A percentile compares a stretch with the other conserved stretches of the same genome.
Evolutionary conservation across 2,113 vertebrate genomes (phyloP).

Genomic region (Colistium nudipinnis): DNA sequence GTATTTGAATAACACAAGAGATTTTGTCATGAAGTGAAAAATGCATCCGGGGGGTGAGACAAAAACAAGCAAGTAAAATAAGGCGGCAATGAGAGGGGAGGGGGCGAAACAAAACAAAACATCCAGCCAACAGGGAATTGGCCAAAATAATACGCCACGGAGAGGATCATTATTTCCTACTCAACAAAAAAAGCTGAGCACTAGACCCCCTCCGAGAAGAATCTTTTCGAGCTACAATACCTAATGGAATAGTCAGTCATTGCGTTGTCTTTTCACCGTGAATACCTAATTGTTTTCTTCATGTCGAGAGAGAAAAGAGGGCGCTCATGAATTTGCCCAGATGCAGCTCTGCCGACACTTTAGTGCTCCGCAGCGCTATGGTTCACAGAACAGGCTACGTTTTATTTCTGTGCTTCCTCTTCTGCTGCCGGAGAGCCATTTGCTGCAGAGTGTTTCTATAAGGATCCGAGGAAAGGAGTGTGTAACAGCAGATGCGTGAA

Average conservation of each 20-base stretch:
- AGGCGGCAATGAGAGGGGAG: slow-evolving; percentile 1
- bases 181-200: slow-evolving; percentile 7
- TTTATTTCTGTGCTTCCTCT: slow-evolving; percentile 48
- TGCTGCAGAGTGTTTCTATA: slow-evolving; percentile 19
- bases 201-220: slow-evolving; percentile 4
- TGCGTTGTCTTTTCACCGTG: slow-evolving; percentile 14
- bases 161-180: slow-evolving; percentile 31
- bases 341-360: slow-evolving; percentile 46
- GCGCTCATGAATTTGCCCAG: slow-evolving; percentile 46
- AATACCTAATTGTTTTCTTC: slow-evolving; percentile 53
- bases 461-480: neutral
- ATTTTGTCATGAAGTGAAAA: slow-evolving; percentile 4
- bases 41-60: slow-evolving; percentile 5
- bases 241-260: slow-evolving; percentile 24
- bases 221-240: slow-evolving; percentile 10
- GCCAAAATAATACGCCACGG: slow-evolving; percentile 2
- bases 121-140: neutral
- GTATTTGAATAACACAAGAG: slow-evolving; percentile 18
- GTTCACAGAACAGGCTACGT: slow-evolving; percentile 46
- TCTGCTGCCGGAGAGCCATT: slow-evolving; percentile 16
- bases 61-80: slow-evolving; percentile 13
- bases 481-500: neutral
- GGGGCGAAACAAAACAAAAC: neutral
- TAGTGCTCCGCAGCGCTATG: slow-evolving; percentile 40
- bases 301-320: slow-evolving; percentile 31